Conservation (phyloP, 2,113 vertebrate species). For the Myodes glareolus region DNA sequence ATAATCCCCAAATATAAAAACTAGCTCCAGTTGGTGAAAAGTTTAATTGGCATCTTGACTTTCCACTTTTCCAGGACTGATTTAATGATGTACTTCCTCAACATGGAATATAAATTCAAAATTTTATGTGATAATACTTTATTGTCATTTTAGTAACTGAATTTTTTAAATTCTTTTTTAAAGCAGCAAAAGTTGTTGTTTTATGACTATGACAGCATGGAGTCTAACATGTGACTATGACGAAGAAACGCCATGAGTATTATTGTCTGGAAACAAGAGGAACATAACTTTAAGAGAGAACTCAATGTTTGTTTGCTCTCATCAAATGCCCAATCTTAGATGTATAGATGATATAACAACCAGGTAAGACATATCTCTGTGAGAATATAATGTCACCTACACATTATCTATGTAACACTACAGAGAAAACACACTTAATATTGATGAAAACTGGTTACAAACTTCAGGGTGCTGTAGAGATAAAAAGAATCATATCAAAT, state of each 20-base stretch:
- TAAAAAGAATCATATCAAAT: neutral
- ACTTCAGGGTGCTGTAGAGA: neutral
- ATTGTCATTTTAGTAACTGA: neutral
- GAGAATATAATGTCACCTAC: no score
- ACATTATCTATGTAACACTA: neutral
- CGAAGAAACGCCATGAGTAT: neutral
- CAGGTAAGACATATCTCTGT: neutral
- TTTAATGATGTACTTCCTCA: neutral
- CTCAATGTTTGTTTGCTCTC: neutral
- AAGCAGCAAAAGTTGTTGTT: neutral
- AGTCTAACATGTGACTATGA: neutral
- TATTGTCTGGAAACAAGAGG: neutral
- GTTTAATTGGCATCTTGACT: neutral
- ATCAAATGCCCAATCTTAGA: neutral
- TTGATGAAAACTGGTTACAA: neutral
- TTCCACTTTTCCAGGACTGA: neutral
- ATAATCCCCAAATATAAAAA: slow-evolving; percentile 3
- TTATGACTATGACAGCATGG: neutral
- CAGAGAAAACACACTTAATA: neutral
- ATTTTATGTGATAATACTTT: neutral
- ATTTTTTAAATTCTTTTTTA: neutral
- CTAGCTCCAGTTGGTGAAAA: neutral
- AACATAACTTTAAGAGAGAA: neutral
- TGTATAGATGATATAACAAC: neutral
- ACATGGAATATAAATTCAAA: neutral